These are phyloP conservation scores for Oryctolagus cuniculus DNA, from an alignment of 2,113 vertebrate genomes.

Conservation along the genomic window mOryCun1.1 NC_091440.1:49125001-49125500, in stretches of 20 bases:
- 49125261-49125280: neutral
- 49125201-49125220: slow-evolving; percentile 73
- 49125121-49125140: slow-evolving; percentile 81
- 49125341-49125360: neutral
- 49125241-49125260: slow-evolving; percentile 38
- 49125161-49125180: slow-evolving; percentile 78
- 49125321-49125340: neutral
- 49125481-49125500: neutral
- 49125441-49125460: neutral
- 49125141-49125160: slow-evolving; percentile 83
- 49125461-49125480: neutral
- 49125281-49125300: slow-evolving; percentile 35
- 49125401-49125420: neutral
- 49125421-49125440: neutral
- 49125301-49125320: neutral
- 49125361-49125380: neutral
- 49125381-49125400: neutral
- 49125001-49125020: slow-evolving; percentile 92
- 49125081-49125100: slow-evolving; percentile 87
- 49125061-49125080: slow-evolving; percentile 90
- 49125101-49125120: slow-evolving; percentile 83
- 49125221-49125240: slow-evolving; percentile 39
- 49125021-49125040: slow-evolving; percentile 90
- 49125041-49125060: slow-evolving; percentile 88
- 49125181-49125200: slow-evolving; percentile 71